Base-by-base conservation (phyloP, 37 sponge, comb jelly and placozoan genomes). In the Eunapius fragilis region DNA sequence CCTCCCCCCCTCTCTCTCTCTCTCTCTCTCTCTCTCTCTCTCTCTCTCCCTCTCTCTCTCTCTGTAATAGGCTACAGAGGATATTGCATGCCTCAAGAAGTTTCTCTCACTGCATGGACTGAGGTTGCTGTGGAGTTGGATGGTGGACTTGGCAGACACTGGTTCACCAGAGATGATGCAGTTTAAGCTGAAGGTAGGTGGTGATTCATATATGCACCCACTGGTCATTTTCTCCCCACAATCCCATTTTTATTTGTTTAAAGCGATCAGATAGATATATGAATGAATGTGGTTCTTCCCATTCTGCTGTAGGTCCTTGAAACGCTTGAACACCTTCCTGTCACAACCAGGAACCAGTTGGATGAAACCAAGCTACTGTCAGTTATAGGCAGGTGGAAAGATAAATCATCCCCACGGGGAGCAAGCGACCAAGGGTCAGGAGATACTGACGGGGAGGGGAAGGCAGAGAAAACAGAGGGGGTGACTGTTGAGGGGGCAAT, bases 71-170 rank as follows among this genome's bases (percentile, higher is more conserved):
- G 88, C 86, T 13, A 97, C 93, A 9, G 71, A 84, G 14, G 93
- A 94, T 25, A n/a, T 67, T 19, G 41, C 69, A 2, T 91, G 91
- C 49, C 77, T 98, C 82, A 93, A 90, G 84, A 89, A 89, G 68
- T 95, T 98, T 77, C 84, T 98, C 14, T 86, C 89, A 25, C 84
- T 90, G 50, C 96, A 98, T 24, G 98, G 98, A 31, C 84, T 98
- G 36, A 82, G 85, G 82, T 73, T 95, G 37, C 75, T 98, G 3
- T 98, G 96, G 94, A 89, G 88, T 25, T 98, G 98, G 98, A 95
- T 98, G 98, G 91, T 95, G n/a, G 96, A 98, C 27, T 68, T 77
- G n/a, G 67, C 71, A 27, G 95, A 94, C 50, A 47, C 38, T 31
- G 75, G 47, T 50, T 70, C 87, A 0, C 24, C 32, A 19, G 82